Conservation (phyloP, 2,797 vertebrate species). For the Coracias cyanogaster region DNA sequence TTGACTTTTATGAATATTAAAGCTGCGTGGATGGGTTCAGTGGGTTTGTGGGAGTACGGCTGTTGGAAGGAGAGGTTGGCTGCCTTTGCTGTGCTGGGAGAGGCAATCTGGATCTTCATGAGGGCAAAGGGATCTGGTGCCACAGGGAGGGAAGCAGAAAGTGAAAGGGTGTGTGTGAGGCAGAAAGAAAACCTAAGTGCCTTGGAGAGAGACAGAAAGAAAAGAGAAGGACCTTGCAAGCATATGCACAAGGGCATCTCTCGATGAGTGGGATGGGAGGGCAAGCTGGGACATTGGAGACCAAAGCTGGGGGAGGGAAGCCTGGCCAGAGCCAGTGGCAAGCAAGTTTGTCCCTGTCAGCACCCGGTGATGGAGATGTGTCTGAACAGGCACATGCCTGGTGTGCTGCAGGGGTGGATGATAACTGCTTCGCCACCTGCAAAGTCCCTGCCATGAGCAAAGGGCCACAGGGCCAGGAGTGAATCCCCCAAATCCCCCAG, state of each 20-base stretch:
- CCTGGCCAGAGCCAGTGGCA: neutral
- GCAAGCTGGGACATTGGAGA: neutral
- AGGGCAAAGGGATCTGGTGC: constrained; percentile 10
- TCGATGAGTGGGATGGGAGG: neutral
- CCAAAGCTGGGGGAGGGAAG: neutral
- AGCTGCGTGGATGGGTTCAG: constrained; percentile 17
- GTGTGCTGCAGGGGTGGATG: neutral
- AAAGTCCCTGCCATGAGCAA: neutral
- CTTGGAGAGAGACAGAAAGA: neutral
- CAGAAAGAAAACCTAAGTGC: neutral
- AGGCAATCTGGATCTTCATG: neutral
- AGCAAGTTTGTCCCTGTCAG: neutral
- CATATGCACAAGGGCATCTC: neutral
- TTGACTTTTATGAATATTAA: constrained; percentile 67
- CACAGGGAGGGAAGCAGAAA: neutral
- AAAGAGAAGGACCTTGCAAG: neutral
- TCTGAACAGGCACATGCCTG: neutral
- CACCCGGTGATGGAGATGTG: neutral
- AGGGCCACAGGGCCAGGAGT: neutral
- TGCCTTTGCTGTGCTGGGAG: neutral
- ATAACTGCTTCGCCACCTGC: neutral
- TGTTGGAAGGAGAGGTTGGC: neutral
- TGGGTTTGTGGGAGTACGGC: neutral
- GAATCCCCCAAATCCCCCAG: neutral
- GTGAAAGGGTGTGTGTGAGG: neutral